Evolutionary conservation across 1,140 invertebrate species (phyloP).

Genomic region (Lasioglossum baleicum): DNA sequence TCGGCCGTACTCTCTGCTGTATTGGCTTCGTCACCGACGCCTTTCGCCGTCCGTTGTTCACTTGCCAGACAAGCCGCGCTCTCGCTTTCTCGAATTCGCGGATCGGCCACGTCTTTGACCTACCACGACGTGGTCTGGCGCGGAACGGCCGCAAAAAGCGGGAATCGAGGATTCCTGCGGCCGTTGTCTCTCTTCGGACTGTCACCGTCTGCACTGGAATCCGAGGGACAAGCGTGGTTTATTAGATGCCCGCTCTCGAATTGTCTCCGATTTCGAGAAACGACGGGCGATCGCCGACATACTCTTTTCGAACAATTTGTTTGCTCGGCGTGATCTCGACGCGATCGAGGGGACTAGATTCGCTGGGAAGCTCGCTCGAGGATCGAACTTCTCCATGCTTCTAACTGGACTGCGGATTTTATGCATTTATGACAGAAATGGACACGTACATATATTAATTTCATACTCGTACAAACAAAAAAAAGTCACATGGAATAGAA

Average conservation of each 20-base stretch:
- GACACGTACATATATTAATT: no score
- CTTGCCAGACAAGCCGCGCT: not conserved
- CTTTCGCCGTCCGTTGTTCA: slow-evolving; percentile 24
- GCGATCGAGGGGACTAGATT: no score
- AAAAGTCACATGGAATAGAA: no score
- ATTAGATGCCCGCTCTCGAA: not conserved
- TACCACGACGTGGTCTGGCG: not conserved
- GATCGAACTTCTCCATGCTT: no score
- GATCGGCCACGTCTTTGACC: not conserved
- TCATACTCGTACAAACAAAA: no score
- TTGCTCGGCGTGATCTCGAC: no score
- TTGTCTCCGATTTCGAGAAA: not conserved
- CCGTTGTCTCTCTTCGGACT: slow-evolving; percentile 20
- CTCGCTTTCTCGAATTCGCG: slow-evolving; percentile 24
- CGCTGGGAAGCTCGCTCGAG: no score
- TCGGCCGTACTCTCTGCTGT: no score
- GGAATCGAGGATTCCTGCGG: slow-evolving; percentile 48
- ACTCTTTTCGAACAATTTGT: not conserved
- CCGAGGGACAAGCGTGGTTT: not conserved
- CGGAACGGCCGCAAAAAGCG: slow-evolving; percentile 28
- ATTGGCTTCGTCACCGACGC: not conserved
- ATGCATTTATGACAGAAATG: no score
- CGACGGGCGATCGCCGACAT: not conserved
- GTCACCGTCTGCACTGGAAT: not conserved
- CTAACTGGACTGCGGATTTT: no score